Conservation (phyloP, 2,888 invertebrate genomes). For the Cerastis rubricosa region DNA sequence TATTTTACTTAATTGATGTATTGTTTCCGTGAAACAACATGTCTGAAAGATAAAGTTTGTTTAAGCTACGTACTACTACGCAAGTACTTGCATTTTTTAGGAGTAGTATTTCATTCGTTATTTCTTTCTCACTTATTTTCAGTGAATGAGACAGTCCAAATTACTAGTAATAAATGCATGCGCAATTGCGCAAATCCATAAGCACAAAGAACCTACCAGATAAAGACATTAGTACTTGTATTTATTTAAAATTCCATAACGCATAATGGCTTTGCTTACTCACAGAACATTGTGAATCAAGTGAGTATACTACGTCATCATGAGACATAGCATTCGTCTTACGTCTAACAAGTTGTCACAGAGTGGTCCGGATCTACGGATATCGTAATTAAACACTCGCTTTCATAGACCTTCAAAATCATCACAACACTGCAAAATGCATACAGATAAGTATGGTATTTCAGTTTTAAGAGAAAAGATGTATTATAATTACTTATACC, state of each 20-base stretch:
- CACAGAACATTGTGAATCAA: conserved; percentile 28
- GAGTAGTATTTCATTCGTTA: not conserved
- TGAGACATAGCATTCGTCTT: conserved; percentile 8
- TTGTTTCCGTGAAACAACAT: not conserved
- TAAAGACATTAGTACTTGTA: conserved; percentile 37
- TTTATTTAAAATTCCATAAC: conserved; percentile 27
- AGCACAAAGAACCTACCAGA: conserved; percentile 31
- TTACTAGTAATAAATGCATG: not conserved
- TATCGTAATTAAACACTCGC: conserved; percentile 3
- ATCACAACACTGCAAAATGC: conserved; percentile 6
- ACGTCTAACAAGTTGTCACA: conserved; percentile 4
- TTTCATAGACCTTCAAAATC: not conserved
- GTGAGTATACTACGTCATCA: conserved; percentile 15
- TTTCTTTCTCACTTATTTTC: not conserved
- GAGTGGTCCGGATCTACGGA: conserved; percentile 1
- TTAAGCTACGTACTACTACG: not conserved
- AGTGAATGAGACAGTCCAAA: not conserved
- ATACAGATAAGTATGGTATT: not conserved
- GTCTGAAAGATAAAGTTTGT: not conserved
- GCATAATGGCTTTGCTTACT: conserved; percentile 46
- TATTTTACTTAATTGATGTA: not conserved
- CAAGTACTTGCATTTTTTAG: too few relatives aligned
- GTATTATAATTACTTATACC: too few relatives aligned
- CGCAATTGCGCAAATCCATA: not conserved
- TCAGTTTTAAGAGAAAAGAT: not conserved